Evolutionary conservation across 92 coral and sea anemone genomes (phyloP).

Genomic region (Bergia sp.): DNA sequence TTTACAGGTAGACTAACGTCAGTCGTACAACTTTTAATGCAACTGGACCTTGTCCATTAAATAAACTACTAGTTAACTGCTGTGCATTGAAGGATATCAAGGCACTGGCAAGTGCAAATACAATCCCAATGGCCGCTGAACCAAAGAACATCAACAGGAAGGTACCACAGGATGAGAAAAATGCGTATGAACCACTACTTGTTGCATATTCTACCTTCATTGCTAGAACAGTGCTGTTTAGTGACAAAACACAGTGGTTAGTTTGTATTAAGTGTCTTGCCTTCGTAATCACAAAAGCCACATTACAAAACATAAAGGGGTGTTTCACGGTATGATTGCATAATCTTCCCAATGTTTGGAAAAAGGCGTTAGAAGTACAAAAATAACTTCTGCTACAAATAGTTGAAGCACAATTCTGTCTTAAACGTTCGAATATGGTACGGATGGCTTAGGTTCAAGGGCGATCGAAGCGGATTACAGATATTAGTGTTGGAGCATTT

Average conservation of each 20-base stretch:
- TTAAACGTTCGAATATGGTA: no score
- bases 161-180: slow-evolving; percentile 85
- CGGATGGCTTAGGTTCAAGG: no score
- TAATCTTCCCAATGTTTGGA: no score
- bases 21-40: no score
- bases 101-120: slow-evolving; percentile 94
- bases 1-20: no score
- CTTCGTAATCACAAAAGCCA: no score
- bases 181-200: slow-evolving; percentile 77
- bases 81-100: slow-evolving; percentile 80
- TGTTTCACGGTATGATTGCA: no score
- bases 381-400: no score
- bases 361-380: neutral
- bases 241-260: neutral
- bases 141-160: slow-evolving; percentile 96
- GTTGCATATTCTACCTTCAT: slow-evolving; percentile 77
- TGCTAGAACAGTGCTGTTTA: slow-evolving; percentile 76
- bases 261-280: neutral
- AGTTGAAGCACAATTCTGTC: no score
- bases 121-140: slow-evolving; percentile 93
- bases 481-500: no score
- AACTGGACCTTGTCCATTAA: neutral
- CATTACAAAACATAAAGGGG: no score
- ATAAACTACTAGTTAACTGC: neutral
- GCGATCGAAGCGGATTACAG: no score